phyloP scores from a whole-genome alignment of 2,888 invertebrate species.

The Aporophyla nigra region DNA sequence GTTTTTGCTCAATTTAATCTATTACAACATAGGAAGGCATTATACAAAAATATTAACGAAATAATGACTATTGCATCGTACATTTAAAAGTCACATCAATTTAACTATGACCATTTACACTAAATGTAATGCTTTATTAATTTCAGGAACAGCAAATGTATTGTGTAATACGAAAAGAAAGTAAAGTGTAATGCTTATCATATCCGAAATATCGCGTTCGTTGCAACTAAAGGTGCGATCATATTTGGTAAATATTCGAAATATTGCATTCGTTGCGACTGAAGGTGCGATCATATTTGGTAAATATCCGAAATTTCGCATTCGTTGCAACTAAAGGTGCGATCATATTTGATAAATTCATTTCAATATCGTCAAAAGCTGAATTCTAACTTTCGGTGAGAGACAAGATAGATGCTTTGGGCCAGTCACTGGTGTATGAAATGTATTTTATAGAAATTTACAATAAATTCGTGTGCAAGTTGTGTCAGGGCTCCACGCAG shows the following conservation, averaged over 20 bases:
- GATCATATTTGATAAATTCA: too few species aligned
- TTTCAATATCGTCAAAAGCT: too few species aligned
- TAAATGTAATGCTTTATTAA: conserved; percentile 3
- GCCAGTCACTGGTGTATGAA: neutral
- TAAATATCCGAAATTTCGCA: too few species aligned
- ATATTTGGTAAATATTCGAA: neutral
- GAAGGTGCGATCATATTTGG: too few species aligned
- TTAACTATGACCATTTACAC: neutral
- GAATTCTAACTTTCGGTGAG: too few species aligned
- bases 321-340: too few species aligned
- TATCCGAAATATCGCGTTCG: conserved; percentile 13
- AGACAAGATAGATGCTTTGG: neutral
- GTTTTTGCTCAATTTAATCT: neutral
- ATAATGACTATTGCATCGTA: neutral
- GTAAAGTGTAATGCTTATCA: conserved; percentile 15
- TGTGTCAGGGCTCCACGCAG: too few species aligned
- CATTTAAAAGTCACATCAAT: neutral
- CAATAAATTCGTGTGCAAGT: neutral
- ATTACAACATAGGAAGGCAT: conserved; percentile 13
- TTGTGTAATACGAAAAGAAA: conserved; percentile 41
- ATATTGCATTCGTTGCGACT: too few species aligned
- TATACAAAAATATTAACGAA: neutral
- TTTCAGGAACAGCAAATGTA: neutral
- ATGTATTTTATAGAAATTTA: neutral
- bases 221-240: conserved; percentile 6